phyloP scores from a whole-genome alignment of 2,888 invertebrate genomes.

The Meliscaeva auricollis region DNA sequence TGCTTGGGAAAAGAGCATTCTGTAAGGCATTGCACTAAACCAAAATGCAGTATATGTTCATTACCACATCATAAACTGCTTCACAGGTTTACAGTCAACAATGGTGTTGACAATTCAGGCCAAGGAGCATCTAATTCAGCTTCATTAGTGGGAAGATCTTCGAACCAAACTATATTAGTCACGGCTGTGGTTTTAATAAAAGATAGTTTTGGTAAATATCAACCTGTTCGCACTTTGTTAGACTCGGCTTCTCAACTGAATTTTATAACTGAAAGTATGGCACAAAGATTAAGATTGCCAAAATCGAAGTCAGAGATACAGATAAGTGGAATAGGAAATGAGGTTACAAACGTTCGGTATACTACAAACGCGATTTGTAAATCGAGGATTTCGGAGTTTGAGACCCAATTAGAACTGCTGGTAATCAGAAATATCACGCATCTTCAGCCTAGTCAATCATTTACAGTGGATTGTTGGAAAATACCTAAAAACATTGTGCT shows the following conservation, averaged over 20 bases:
- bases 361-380: neutral
- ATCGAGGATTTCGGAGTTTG: neutral
- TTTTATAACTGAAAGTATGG: conserved; percentile 23
- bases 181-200: conserved; percentile 28
- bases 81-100: conserved; percentile 10
- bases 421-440: neutral
- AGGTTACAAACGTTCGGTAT: neutral
- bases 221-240: conserved; percentile 28
- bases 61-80: conserved; percentile 15
- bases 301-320: neutral
- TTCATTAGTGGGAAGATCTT: neutral
- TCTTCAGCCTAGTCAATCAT: neutral
- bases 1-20: conserved; percentile 27
- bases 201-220: neutral
- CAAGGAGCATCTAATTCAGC: neutral
- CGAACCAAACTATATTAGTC: neutral
- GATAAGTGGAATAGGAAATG: neutral
- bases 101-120: neutral
- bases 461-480: conserved; percentile 35
- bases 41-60: conserved; percentile 10
- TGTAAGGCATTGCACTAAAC: neutral
- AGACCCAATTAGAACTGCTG: neutral
- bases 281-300: neutral
- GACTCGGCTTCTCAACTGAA: conserved; percentile 43
- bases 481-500: conserved; percentile 29